A percentile compares a stretch with the other conserved stretches of the same genome.
Conservation (phyloP, 1,140 invertebrate genomes). For the Bactericera cockerelli region DNA sequence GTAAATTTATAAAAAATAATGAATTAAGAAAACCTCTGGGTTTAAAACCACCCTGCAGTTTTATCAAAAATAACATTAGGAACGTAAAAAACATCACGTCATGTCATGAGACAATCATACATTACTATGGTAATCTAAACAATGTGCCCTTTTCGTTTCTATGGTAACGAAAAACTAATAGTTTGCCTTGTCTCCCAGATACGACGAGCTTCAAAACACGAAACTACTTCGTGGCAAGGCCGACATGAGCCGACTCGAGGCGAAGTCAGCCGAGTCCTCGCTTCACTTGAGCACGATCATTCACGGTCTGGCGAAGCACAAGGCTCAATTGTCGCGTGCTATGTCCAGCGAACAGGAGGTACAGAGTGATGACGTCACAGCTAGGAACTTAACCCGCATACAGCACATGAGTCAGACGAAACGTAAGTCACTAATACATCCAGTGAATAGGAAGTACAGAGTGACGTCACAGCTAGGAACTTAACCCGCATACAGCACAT, state of each 20-base stretch:
- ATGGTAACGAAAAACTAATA: no score
- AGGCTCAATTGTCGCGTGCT: neutral
- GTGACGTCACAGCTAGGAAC: neutral
- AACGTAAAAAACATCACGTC: no score
- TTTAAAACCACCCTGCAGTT: no score
- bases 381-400: neutral
- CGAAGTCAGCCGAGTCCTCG: neutral
- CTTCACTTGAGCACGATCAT: neutral
- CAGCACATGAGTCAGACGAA: neutral
- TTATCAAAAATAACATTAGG: no score
- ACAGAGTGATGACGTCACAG: neutral
- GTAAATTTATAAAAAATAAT: neutral
- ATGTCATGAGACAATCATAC: neutral
- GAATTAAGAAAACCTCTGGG: no score
- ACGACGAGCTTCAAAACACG: neutral
- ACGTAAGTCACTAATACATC: neutral
- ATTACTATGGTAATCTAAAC: no score
- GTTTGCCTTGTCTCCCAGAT: no score
- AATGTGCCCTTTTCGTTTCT: no score
- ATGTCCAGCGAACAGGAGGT: neutral
- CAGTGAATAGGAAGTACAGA: neutral
- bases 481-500: neutral
- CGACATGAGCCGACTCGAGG: neutral
- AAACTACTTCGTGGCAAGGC: neutral
- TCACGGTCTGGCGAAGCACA: neutral